Evolutionary conservation across 2,888 invertebrate species (phyloP).

Genomic region (Scaptomyza cyrtandrae): DNA sequence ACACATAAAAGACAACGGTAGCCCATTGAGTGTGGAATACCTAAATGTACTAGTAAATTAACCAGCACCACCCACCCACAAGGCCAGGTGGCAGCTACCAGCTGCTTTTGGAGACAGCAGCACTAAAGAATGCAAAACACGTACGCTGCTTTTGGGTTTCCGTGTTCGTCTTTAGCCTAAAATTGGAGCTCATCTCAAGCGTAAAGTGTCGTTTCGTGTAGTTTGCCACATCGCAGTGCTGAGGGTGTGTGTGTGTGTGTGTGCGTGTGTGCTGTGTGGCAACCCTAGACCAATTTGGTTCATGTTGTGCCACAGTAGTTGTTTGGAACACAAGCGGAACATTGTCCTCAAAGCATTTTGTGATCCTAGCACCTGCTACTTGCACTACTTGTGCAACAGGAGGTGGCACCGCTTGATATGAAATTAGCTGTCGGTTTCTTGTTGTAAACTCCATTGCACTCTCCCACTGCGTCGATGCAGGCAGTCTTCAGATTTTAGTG

Average conservation of each 20-base stretch:
- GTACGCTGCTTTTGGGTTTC: conserved; percentile 58
- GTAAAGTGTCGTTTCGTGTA: conserved; percentile 76
- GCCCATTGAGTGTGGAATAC: conserved; percentile 36
- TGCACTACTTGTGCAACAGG: conserved; percentile 34
- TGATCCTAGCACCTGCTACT: conserved; percentile 78
- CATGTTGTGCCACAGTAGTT: conserved; percentile 19
- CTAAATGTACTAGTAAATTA: conserved; percentile 57
- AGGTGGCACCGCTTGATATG: conserved; percentile 7
- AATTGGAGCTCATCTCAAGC: conserved; percentile 68
- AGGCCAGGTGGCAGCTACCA: conserved; percentile 19
- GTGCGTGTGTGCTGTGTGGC: not conserved
- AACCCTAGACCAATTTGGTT: conserved; percentile 8
- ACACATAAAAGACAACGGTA: conserved; percentile 47
- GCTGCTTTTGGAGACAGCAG: conserved; percentile 4
- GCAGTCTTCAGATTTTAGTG: conserved; percentile 55
- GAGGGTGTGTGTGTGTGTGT: not conserved
- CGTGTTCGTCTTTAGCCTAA: conserved; percentile 53
- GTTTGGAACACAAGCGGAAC: conserved; percentile 38
- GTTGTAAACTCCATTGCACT: conserved; percentile 58
- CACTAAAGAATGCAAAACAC: conserved; percentile 62
- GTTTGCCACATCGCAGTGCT: not conserved
- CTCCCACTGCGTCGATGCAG: conserved; percentile 20
- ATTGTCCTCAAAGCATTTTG: conserved; percentile 64
- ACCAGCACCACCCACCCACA: conserved; percentile 11
- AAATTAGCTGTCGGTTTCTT: conserved; percentile 70